A percentile compares a stretch with the other conserved stretches of the same genome.
phyloP scores from a whole-genome alignment of 2,888 invertebrate species.

The Ectemnius cavifrons region DNA sequence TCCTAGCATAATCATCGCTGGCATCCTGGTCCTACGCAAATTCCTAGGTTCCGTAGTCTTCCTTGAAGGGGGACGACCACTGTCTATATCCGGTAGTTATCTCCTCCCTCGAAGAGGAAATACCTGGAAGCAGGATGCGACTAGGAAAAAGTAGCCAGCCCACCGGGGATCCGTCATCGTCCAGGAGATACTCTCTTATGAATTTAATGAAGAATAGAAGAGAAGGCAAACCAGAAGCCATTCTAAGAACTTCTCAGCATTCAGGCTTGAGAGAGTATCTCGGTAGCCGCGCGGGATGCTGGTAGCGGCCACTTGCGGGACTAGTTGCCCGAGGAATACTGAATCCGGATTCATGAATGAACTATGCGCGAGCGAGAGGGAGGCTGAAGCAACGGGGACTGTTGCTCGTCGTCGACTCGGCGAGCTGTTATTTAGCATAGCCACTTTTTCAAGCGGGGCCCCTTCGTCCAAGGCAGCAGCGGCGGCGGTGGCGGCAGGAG shows the following conservation, averaged over 20 bases:
- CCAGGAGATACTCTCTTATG: neutral
- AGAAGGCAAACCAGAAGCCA: slow-evolving; percentile 13
- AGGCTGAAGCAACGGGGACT: slow-evolving; percentile 50
- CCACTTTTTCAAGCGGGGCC: slow-evolving; percentile 72
- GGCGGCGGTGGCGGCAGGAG: too few species aligned
- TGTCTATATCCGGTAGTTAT: slow-evolving; percentile 42
- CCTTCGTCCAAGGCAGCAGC: slow-evolving; percentile 56
- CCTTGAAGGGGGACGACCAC: slow-evolving; percentile 24
- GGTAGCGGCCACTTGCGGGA: slow-evolving; percentile 13
- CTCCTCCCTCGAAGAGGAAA: neutral
- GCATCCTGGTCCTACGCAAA: slow-evolving; percentile 60
- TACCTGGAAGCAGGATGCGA: neutral
- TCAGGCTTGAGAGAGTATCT: neutral
- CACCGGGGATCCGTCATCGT: neutral
- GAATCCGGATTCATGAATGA: slow-evolving; percentile 72
- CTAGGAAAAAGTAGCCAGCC: slow-evolving; percentile 3
- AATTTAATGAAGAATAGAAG: slow-evolving; percentile 17
- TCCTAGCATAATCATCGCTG: slow-evolving; percentile 51
- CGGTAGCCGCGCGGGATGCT: too few species aligned
- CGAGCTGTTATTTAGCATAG: slow-evolving; percentile 77
- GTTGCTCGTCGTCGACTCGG: slow-evolving; percentile 54
- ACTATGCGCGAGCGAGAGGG: slow-evolving; percentile 63
- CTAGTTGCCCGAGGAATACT: slow-evolving; percentile 59
- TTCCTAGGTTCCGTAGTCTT: slow-evolving; percentile 45
- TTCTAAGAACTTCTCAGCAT: neutral